Conservation (phyloP, 2,113 vertebrate species). For the Fulmarus glacialis region DNA sequence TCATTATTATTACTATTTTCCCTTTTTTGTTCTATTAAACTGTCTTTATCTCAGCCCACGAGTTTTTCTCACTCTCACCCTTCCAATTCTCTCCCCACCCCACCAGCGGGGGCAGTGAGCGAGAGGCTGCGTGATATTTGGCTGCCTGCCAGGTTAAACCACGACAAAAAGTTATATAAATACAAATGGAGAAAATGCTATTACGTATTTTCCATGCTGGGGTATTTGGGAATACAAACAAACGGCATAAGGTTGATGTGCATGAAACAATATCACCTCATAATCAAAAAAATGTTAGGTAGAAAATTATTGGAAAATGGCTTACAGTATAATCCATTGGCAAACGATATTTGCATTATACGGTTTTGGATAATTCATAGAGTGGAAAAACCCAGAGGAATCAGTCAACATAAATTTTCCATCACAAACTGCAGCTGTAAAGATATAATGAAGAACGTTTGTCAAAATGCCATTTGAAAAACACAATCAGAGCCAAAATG, state of each 20-base stretch:
- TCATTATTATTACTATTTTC: too few species aligned
- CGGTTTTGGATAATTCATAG: conserved; percentile 67
- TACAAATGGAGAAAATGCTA: background rate
- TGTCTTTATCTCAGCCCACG: too few species aligned
- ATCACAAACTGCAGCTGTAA: conserved; percentile 77
- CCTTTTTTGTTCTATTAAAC: too few species aligned
- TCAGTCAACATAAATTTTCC: conserved; percentile 78
- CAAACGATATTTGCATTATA: conserved; percentile 60
- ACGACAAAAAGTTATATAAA: background rate
- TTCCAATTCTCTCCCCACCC: too few species aligned
- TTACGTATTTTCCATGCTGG: background rate
- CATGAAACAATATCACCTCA: background rate
- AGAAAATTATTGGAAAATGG: background rate
- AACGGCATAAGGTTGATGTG: background rate
- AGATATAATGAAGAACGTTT: conserved; percentile 29
- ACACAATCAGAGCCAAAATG: background rate
- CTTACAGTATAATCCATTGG: conserved; percentile 81
- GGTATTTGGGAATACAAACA: background rate
- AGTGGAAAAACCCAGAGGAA: conserved; percentile 77
- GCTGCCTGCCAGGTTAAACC: too few species aligned
- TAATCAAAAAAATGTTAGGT: background rate
- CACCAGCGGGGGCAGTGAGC: too few species aligned
- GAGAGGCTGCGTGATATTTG: too few species aligned
- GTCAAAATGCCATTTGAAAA: background rate
- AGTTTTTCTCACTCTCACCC: too few species aligned